Percentiles rank a stretch among this genome's conserved stretches.
Conservation (phyloP, 2,797 vertebrate genomes). For the Anas georgica region DNA sequence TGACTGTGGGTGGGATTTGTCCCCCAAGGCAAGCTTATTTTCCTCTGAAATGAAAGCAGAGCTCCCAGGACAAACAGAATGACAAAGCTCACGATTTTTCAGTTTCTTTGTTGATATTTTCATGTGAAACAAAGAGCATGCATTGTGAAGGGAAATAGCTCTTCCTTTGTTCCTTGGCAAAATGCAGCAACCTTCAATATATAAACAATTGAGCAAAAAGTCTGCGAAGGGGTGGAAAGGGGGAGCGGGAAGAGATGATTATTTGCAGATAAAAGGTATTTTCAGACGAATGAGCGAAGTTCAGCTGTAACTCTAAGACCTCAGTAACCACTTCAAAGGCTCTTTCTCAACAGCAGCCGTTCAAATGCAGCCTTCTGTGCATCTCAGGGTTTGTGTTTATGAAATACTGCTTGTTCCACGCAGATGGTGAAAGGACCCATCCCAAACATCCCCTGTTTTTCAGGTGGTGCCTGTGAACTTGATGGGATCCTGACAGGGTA, state of each 20-base stretch:
- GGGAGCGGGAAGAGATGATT: background rate
- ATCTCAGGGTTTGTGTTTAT: background rate
- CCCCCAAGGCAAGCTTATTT: background rate
- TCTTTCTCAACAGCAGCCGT: background rate
- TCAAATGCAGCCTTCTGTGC: background rate
- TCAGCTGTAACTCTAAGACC: background rate
- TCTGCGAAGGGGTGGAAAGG: background rate
- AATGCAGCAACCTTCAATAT: conserved; percentile 26
- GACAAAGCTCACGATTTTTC: background rate
- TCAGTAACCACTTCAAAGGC: background rate
- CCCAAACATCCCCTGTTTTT: background rate
- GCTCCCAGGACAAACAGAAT: background rate
- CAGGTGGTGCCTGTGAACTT: background rate
- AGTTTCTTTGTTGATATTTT: conserved; percentile 36
- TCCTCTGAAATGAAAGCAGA: background rate
- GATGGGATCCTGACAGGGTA: background rate
- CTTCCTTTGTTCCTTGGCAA: conserved; percentile 37
- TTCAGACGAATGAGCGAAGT: background rate
- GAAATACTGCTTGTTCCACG: background rate
- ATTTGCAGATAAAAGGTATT: conserved; percentile 26
- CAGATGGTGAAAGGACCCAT: background rate
- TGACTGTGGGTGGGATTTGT: background rate
- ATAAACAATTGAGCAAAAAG: conserved; percentile 31
- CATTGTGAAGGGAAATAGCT: conserved; percentile 48
- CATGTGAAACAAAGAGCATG: conserved; percentile 16